phyloP scores from a whole-genome alignment of 2,113 vertebrate species.

The Daphoenositta chrysoptera region DNA sequence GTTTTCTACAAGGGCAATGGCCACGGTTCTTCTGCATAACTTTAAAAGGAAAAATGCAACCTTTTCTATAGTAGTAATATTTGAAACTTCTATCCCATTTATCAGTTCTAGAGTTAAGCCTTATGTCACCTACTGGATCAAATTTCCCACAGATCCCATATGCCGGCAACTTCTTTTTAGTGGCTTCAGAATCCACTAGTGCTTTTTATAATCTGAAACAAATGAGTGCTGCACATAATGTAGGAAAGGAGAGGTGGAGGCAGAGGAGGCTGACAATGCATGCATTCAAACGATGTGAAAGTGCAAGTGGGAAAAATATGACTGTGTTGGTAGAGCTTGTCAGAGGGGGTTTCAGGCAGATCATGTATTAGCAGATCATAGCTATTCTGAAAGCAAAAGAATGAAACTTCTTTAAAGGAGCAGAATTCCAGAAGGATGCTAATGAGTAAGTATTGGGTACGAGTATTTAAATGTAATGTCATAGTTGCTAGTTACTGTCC shows the following conservation, averaged over 20 bases:
- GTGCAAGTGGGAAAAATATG: constrained; percentile 33
- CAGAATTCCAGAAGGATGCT: constrained; percentile 10
- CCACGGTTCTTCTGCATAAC: background rate
- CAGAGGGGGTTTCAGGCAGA: background rate
- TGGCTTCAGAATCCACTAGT: constrained; percentile 19
- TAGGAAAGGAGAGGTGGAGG: constrained; percentile 3
- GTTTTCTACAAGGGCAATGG: background rate
- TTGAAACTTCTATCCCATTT: background rate
- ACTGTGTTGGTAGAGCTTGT: constrained; percentile 19
- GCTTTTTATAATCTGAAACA: constrained; percentile 54
- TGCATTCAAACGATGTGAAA: constrained; percentile 22
- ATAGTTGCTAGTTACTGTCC: background rate
- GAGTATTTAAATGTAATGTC: background rate
- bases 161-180: background rate
- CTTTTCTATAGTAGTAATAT: background rate
- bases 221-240: background rate
- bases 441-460: background rate
- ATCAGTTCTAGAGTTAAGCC: background rate
- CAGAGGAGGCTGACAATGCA: constrained; percentile 46
- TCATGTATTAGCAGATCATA: constrained; percentile 1
- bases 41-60: background rate
- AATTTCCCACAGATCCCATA: background rate
- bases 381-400: background rate
- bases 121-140: background rate
- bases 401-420: background rate